A percentile compares a stretch with the other conserved stretches of the same genome.
Evolutionary conservation across 2,888 invertebrate species (phyloP).

Genomic region (Malthinus flaveolus): DNA sequence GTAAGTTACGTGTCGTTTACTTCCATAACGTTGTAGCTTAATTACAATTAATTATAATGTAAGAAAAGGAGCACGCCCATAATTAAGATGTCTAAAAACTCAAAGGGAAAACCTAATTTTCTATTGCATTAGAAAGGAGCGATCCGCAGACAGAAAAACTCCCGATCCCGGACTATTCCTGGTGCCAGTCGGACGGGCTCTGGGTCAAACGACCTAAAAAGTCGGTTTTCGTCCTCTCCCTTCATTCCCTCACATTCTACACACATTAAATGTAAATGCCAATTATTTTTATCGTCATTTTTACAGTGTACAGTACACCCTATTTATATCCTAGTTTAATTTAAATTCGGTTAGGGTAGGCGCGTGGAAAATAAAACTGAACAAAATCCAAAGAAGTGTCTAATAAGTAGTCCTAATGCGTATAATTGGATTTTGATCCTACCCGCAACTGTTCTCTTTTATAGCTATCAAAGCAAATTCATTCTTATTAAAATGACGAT

Average conservation of each 20-base stretch:
- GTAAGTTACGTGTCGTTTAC: conserved; percentile 43
- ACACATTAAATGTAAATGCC: no score
- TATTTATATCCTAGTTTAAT: no score
- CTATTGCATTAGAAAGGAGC: conserved; percentile 5
- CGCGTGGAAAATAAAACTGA: no score
- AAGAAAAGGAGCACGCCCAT: neutral
- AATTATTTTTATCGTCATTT: no score
- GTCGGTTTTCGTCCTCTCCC: neutral
- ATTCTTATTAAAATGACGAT: no score
- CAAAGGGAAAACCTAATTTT: neutral
- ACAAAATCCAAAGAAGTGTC: no score
- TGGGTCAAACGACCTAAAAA: conserved; percentile 19
- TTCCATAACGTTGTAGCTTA: neutral
- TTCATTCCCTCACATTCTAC: neutral
- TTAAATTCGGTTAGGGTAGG: no score
- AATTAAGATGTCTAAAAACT: neutral
- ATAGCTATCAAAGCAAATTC: no score
- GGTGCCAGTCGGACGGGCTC: conserved; percentile 30
- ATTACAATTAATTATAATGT: neutral
- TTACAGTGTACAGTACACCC: no score
- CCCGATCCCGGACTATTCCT: conserved; percentile 8
- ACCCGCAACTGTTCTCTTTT: no score
- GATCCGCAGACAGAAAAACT: conserved; percentile 2
- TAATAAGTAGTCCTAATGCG: no score
- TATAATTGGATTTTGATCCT: no score